phyloP scores from a whole-genome alignment of 2,113 vertebrate genomes.

The Larimichthys crocea region DNA sequence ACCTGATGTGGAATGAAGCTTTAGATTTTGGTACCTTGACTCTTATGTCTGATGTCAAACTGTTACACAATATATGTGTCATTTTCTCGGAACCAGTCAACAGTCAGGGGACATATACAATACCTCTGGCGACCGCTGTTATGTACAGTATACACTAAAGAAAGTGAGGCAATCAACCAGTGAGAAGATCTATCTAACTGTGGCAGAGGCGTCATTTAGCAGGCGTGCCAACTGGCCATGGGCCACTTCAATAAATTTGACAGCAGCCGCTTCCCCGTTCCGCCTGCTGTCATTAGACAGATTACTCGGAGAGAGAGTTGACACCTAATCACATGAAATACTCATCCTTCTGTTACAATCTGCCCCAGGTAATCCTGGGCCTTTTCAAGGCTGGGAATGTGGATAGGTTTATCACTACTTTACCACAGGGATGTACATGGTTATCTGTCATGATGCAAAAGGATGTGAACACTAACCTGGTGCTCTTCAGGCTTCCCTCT shows the following conservation, averaged over 20 bases:
- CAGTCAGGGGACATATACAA: constrained; percentile 33
- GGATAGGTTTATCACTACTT: constrained; percentile 41
- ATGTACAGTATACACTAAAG: constrained; percentile 62
- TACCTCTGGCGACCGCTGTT: constrained; percentile 50
- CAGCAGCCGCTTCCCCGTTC: constrained; percentile 72
- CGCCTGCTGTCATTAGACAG: constrained; percentile 78
- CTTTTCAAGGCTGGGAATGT: constrained; percentile 53
- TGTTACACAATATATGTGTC: constrained; percentile 29
- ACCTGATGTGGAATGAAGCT: constrained; percentile 8
- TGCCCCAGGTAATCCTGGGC: constrained; percentile 64
- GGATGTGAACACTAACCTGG: constrained; percentile 87
- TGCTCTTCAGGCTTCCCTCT: constrained; percentile 91
- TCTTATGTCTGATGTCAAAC: neutral
- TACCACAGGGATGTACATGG: constrained; percentile 31
- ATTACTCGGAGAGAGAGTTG: constrained; percentile 73
- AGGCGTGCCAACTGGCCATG: constrained; percentile 79
- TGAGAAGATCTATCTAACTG: constrained; percentile 69
- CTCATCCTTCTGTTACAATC: constrained; percentile 66
- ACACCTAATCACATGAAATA: constrained; percentile 80
- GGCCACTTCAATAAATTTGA: constrained; percentile 82
- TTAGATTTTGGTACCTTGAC: constrained; percentile 25
- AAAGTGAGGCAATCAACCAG: constrained; percentile 70
- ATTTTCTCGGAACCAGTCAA: constrained; percentile 54
- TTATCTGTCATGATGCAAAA: constrained; percentile 55
- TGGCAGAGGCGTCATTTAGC: constrained; percentile 74